phyloP scores from a whole-genome alignment of 2,797 vertebrate species.

The Oryzias sinensis region DNA sequence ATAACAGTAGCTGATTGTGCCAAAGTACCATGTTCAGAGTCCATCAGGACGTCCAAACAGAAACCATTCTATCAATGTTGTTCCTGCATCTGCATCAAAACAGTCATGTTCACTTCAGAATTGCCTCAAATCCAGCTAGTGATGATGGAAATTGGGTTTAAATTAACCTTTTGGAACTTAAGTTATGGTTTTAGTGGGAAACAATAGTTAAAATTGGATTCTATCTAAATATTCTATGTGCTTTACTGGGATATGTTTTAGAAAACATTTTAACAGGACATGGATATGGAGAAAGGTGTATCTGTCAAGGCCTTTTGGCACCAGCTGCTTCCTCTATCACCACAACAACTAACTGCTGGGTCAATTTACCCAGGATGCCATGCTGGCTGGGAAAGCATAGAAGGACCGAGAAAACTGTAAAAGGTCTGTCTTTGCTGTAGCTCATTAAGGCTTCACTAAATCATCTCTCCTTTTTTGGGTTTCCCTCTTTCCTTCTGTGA shows the following conservation, averaged over 20 bases:
- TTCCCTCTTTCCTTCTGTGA: conserved; percentile 31
- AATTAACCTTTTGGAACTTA: neutral
- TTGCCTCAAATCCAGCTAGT: neutral
- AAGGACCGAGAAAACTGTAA: conserved; percentile 39
- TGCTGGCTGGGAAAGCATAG: conserved; percentile 30
- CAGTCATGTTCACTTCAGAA: too few relatives aligned
- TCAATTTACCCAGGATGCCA: conserved; percentile 54
- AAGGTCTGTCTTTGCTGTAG: conserved; percentile 44
- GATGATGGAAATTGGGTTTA: neutral
- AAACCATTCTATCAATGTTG: too few relatives aligned
- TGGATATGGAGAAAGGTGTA: neutral
- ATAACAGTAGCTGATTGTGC: too few relatives aligned
- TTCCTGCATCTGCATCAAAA: too few relatives aligned
- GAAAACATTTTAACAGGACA: neutral
- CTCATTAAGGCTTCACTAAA: conserved; percentile 60
- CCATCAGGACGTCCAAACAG: too few relatives aligned
- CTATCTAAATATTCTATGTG: neutral
- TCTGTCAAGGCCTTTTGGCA: conserved; percentile 39
- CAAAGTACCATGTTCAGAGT: too few relatives aligned
- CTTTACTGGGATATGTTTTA: neutral
- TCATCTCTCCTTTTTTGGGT: conserved; percentile 40
- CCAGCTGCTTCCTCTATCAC: conserved; percentile 41
- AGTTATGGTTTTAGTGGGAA: neutral
- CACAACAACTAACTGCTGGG: conserved; percentile 44
- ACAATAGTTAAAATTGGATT: neutral